Evolutionary conservation across 2,113 vertebrate genomes (phyloP).

Genomic region (Bujurquina vittata): DNA sequence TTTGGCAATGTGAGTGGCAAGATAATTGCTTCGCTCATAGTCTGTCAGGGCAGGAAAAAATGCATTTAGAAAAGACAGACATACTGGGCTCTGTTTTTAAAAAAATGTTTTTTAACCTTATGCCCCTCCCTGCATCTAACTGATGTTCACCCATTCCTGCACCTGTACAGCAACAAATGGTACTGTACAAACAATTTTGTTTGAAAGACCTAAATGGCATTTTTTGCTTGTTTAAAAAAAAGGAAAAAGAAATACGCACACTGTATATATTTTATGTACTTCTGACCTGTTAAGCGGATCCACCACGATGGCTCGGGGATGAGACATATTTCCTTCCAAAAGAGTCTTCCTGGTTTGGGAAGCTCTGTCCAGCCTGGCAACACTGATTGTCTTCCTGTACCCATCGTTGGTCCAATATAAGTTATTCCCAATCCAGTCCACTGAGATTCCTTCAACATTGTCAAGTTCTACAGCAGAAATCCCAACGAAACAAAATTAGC

Average conservation of each 20-base stretch:
- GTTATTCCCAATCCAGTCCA: conserved; percentile 98
- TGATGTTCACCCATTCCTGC: background rate
- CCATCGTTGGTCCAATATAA: conserved; percentile 99
- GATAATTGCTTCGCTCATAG: background rate
- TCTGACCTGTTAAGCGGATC: conserved; percentile 93
- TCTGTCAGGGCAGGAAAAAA: background rate
- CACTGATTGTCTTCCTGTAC: conserved; percentile 94
- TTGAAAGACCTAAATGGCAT: background rate
- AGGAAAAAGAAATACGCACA: no score
- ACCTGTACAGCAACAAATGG: background rate
- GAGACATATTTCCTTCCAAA: conserved; percentile 96
- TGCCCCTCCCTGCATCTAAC: no score
- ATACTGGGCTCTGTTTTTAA: background rate
- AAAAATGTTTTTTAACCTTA: no score
- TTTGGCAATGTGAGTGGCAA: background rate
- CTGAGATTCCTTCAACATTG: conserved; percentile 97
- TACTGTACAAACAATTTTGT: no score
- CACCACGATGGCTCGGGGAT: conserved; percentile 95
- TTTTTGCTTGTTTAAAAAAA: background rate
- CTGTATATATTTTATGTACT: background rate
- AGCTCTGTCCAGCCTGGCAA: conserved; percentile 92
- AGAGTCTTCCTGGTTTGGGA: conserved; percentile 93
- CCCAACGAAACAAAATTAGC: background rate
- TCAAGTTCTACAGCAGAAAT: conserved; percentile 87
- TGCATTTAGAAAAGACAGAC: background rate